phyloP scores from a whole-genome alignment of 1,140 invertebrate genomes.

The Schlechtendalia chinensis region DNA sequence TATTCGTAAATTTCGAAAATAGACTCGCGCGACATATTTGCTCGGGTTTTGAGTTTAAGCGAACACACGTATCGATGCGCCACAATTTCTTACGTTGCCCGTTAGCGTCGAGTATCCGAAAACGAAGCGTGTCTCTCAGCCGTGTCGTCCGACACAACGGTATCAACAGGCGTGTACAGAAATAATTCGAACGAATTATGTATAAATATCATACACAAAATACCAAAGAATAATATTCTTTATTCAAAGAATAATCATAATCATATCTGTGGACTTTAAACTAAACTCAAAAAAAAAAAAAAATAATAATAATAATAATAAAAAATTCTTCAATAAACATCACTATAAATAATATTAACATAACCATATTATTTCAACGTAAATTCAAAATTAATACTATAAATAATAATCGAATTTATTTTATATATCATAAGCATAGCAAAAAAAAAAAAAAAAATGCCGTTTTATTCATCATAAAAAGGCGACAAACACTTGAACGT shows the following conservation, averaged over 20 bases:
- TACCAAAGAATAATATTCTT: constrained; percentile 8
- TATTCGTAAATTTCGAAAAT: too few species aligned
- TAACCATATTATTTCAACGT: constrained; percentile 2
- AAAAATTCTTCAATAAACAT: constrained; percentile 26
- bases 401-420: neutral
- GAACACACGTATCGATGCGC: too few species aligned
- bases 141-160: too few species aligned
- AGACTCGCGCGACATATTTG: too few species aligned
- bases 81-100: too few species aligned
- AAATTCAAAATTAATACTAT: constrained; percentile 35
- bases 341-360: constrained; percentile 15
- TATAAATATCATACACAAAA: constrained; percentile 9
- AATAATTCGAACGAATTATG: too few species aligned
- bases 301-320: too few species aligned
- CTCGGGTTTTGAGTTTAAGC: too few species aligned
- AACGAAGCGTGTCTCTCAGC: too few species aligned
- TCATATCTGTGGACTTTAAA: neutral
- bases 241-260: too few species aligned
- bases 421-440: constrained; percentile 14
- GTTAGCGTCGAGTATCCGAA: too few species aligned
- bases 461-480: constrained; percentile 37
- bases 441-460: neutral
- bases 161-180: too few species aligned
- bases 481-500: constrained; percentile 41
- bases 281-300: neutral